Percentiles rank a stretch among this genome's conserved stretches.
Conservation (phyloP, 1,140 invertebrate genomes). For the Brachionus plicatilis region DNA sequence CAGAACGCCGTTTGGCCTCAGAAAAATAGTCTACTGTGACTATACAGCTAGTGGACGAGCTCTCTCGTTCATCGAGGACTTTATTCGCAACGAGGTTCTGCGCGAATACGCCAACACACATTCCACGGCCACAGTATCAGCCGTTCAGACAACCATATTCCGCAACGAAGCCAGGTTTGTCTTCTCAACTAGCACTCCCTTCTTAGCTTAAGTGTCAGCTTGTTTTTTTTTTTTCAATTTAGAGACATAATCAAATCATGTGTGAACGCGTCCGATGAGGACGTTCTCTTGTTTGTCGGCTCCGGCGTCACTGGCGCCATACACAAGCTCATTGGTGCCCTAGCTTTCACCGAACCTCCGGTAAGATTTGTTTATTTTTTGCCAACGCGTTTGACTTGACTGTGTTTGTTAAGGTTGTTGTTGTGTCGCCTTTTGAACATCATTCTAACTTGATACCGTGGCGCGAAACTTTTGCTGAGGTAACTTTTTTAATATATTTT, state of each 20-base stretch:
- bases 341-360: not conserved
- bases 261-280: conserved; percentile 68
- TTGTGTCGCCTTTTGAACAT: conserved; percentile 77
- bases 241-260: conserved; percentile 72
- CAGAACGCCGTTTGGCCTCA: not conserved
- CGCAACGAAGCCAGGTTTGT: conserved; percentile 67
- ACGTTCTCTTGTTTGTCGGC: conserved; percentile 76
- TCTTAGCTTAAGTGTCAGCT: conserved; percentile 58
- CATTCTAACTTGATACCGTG: conserved; percentile 62
- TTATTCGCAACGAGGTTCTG: conserved; percentile 72
- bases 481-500: not conserved
- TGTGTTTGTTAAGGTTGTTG: conserved; percentile 43
- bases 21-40: conserved; percentile 46
- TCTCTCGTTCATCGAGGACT: conserved; percentile 79
- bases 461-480: conserved; percentile 1
- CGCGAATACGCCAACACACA: conserved; percentile 78
- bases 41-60: conserved; percentile 57
- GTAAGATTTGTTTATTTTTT: not conserved
- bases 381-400: not conserved
- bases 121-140: conserved; percentile 75
- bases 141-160: conserved; percentile 77
- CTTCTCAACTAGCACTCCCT: conserved; percentile 55
- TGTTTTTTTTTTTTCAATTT: not conserved
- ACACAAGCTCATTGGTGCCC: conserved; percentile 65
- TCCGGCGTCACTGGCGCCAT: conserved; percentile 68